Conservation (phyloP, 1,140 invertebrate genomes). For the Drosophila chauvacae region DNA sequence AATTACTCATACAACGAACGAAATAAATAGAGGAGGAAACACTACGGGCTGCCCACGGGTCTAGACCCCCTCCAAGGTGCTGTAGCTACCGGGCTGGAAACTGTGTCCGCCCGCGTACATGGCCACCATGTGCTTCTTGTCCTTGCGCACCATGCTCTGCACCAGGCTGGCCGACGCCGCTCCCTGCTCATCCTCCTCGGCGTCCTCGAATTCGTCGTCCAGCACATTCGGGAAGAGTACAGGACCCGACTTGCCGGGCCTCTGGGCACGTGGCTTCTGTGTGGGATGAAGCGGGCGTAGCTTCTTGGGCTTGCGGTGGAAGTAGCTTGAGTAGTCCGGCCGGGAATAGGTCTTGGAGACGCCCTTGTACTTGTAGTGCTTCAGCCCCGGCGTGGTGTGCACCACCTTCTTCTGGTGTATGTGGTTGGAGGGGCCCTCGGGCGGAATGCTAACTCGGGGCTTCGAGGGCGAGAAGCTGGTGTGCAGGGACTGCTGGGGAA, state of each 20-base stretch:
- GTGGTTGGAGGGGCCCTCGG: slow-evolving; percentile 65
- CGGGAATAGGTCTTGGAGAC: slow-evolving; percentile 56
- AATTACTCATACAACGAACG: slow-evolving; percentile 67
- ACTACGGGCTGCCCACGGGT: slow-evolving; percentile 16
- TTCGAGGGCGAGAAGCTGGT: slow-evolving; percentile 65
- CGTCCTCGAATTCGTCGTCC: slow-evolving; percentile 47
- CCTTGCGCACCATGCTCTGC: slow-evolving; percentile 74
- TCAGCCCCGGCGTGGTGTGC: slow-evolving; percentile 82
- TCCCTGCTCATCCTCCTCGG: slow-evolving; percentile 65
- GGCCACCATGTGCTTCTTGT: slow-evolving; percentile 78
- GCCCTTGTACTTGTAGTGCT: slow-evolving; percentile 78
- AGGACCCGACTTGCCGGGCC: slow-evolving; percentile 46
- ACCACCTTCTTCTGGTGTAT: slow-evolving; percentile 74
- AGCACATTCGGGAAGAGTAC: slow-evolving; percentile 60
- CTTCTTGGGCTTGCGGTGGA: slow-evolving; percentile 78
- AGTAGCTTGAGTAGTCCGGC: slow-evolving; percentile 79
- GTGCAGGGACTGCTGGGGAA: slow-evolving; percentile 49
- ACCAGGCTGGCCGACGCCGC: slow-evolving; percentile 73
- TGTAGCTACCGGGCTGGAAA: slow-evolving; percentile 49
- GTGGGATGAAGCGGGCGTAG: slow-evolving; percentile 18
- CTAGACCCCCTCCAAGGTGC: slow-evolving; percentile 54
- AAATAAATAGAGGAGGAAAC: slow-evolving; percentile 60
- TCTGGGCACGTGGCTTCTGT: slow-evolving; percentile 18
- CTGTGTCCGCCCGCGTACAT: slow-evolving; percentile 73
- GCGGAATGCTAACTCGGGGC: slow-evolving; percentile 30